Evolutionary conservation across 2,113 vertebrate species (phyloP).

Genomic region (Pangasianodon gigas): DNA sequence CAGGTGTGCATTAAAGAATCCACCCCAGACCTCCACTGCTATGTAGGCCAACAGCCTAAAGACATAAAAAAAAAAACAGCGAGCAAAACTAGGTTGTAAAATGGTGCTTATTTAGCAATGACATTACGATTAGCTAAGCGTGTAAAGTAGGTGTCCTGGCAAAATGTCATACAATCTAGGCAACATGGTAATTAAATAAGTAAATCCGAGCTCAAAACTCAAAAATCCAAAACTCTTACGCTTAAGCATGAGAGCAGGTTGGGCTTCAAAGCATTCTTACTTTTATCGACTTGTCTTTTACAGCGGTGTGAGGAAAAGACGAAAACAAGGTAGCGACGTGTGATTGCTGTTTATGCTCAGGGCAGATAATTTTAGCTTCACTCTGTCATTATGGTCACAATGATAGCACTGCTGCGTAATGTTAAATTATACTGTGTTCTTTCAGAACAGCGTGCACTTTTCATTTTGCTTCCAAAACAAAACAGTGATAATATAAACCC

Average conservation of each 20-base stretch:
- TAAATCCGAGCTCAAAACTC: background rate
- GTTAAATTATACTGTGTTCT: slow-evolving; percentile 59
- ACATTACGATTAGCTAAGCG: background rate
- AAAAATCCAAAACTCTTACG: background rate
- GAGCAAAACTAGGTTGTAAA: background rate
- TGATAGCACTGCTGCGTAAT: slow-evolving; percentile 53
- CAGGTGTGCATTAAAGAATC: slow-evolving; percentile 34
- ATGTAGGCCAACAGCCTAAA: slow-evolving; percentile 5
- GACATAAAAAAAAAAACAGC: background rate
- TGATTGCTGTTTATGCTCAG: slow-evolving; percentile 64
- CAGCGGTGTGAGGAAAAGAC: slow-evolving; percentile 45
- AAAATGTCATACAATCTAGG: background rate
- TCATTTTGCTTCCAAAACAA: slow-evolving; percentile 43
- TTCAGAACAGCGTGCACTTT: slow-evolving; percentile 64
- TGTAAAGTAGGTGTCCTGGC: background rate
- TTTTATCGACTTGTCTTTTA: slow-evolving; percentile 56
- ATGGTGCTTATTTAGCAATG: background rate
- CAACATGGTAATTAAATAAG: background rate
- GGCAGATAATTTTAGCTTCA: slow-evolving; percentile 64
- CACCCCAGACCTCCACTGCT: background rate
- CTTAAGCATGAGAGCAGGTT: background rate
- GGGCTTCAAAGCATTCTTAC: slow-evolving; percentile 15
- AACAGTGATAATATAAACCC: slow-evolving; percentile 11
- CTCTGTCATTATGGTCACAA: slow-evolving; percentile 71
- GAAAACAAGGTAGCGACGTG: slow-evolving; percentile 57